Conservation (phyloP, 35 echinoderm and acorn worm species). For the Strongylocentrotus purpuratus region DNA sequence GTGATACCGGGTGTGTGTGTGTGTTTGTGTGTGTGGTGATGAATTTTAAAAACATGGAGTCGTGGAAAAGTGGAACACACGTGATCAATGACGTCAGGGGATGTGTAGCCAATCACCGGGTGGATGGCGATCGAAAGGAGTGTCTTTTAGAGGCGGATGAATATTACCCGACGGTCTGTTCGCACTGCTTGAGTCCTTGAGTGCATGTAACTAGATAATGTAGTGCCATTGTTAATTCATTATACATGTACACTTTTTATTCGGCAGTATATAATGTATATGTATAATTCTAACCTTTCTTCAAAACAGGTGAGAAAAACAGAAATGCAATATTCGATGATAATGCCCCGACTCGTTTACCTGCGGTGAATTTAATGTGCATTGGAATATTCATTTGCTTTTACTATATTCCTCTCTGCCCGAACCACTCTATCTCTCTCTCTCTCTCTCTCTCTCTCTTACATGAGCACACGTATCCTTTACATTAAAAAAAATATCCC, state of each 20-base stretch:
- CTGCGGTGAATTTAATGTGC: too few species aligned
- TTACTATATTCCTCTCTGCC: too few species aligned
- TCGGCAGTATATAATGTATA: background rate
- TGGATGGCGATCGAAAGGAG: background rate
- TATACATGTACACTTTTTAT: background rate
- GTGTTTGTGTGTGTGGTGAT: background rate
- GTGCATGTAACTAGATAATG: constrained; percentile 75
- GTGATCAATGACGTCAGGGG: constrained; percentile 33
- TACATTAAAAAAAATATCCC: too few species aligned
- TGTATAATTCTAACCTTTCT: too few species aligned
- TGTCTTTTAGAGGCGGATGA: constrained; percentile 48
- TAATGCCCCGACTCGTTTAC: too few species aligned
- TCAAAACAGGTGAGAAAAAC: too few species aligned
- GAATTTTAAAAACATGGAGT: background rate
- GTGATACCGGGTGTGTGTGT: background rate
- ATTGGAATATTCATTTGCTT: too few species aligned
- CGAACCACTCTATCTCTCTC: too few species aligned
- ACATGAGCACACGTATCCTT: too few species aligned
- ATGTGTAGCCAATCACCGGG: constrained; percentile 27
- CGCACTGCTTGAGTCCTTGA: constrained; percentile 58
- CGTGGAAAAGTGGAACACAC: constrained; percentile 24
- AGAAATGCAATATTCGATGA: too few species aligned
- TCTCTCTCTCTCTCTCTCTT: too few species aligned
- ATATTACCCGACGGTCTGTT: constrained; percentile 74
- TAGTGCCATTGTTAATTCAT: background rate